Percentiles rank a stretch among this genome's conserved stretches.
These are phyloP conservation scores for Engraulis encrasicolus DNA, from an alignment of 2,113 vertebrate species.

Conservation along the genomic window DNA sequence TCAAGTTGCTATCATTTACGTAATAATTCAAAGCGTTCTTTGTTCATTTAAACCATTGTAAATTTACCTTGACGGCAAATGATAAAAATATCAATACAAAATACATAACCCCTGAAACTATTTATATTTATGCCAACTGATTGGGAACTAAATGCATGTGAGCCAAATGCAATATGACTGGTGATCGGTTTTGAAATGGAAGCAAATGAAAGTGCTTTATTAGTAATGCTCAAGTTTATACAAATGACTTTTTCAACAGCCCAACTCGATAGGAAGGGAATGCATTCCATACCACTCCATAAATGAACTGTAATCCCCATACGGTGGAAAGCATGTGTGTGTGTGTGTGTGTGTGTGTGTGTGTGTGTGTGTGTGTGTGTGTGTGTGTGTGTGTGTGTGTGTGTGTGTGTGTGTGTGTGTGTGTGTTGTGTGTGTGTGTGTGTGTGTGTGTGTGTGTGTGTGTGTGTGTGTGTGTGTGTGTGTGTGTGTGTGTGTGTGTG, in stretches of 20 bases:
- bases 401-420: too few relatives aligned
- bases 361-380: too few relatives aligned
- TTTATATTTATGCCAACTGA: not conserved
- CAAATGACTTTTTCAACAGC: not conserved
- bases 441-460: too few relatives aligned
- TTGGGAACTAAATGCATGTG: not conserved
- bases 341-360: too few relatives aligned
- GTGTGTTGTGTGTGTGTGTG: too few relatives aligned
- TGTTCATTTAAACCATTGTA: not conserved
- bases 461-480: too few relatives aligned
- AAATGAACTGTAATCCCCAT: not conserved
- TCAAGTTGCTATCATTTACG: too few relatives aligned
- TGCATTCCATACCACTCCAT: not conserved
- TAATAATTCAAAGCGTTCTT: too few relatives aligned
- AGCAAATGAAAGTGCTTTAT: not conserved
- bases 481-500: too few relatives aligned
- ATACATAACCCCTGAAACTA: not conserved
- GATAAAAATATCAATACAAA: not conserved
- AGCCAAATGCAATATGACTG: not conserved
- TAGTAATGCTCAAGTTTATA: not conserved
- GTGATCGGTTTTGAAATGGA: not conserved
- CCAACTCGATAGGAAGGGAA: not conserved
- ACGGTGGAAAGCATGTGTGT: conserved; percentile 1
- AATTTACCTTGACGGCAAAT: not conserved
- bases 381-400: too few relatives aligned